Evolutionary conservation across 2,113 vertebrate genomes (phyloP).

Genomic region (Ramphastos sulfuratus): DNA sequence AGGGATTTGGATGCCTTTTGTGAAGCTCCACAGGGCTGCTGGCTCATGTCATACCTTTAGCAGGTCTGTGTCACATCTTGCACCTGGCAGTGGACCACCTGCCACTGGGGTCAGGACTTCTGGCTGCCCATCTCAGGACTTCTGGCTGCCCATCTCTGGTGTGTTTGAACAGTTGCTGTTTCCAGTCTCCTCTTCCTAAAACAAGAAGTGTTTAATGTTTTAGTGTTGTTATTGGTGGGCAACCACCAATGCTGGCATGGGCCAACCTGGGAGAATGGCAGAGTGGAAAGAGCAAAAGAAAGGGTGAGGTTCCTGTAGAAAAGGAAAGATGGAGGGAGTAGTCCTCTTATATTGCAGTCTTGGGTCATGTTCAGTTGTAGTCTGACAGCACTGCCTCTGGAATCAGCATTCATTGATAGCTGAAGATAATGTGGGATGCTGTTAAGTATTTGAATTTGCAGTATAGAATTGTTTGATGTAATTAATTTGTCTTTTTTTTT

Average conservation of each 20-base stretch:
- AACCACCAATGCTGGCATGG: not conserved
- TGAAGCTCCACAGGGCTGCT: not conserved
- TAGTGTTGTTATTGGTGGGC: too few species aligned
- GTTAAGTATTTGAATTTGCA: not conserved
- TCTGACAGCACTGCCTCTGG: not conserved
- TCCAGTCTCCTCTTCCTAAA: not conserved
- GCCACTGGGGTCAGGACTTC: not conserved
- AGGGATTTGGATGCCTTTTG: not conserved
- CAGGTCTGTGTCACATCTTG: not conserved
- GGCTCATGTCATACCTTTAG: not conserved
- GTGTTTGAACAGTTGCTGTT: not conserved
- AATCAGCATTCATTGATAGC: not conserved
- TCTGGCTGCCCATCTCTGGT: not conserved
- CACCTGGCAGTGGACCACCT: not conserved
- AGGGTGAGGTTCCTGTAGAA: not conserved
- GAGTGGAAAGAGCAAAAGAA: not conserved
- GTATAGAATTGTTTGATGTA: not conserved
- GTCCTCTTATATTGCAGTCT: not conserved
- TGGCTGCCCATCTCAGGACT: not conserved
- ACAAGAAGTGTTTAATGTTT: not conserved
- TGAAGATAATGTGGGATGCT: not conserved
- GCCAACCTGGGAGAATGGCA: not conserved
- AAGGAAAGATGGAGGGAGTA: not conserved
- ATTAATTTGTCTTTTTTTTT: not conserved
- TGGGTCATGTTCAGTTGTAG: not conserved